These are phyloP conservation scores for Macrotis lagotis DNA, from an alignment of 2,113 vertebrate species.

Conservation along the genomic window DNA sequence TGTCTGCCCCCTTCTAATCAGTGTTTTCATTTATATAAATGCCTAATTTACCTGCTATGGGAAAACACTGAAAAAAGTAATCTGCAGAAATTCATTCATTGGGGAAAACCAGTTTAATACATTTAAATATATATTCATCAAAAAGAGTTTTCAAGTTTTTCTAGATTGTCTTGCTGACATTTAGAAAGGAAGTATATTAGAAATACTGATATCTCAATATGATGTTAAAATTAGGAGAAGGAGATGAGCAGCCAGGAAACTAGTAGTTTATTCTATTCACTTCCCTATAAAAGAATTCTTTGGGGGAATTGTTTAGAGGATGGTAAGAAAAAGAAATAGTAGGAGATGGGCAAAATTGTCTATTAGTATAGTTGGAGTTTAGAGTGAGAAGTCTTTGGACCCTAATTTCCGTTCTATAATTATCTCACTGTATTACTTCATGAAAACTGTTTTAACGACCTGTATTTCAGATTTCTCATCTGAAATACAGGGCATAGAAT, in stretches of 20 bases:
- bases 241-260: neutral
- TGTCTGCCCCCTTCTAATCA: conserved; percentile 74
- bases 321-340: neutral
- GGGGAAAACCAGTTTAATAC: conserved; percentile 10
- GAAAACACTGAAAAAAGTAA: conserved; percentile 59
- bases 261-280: neutral
- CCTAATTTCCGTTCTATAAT: neutral
- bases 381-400: neutral
- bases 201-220: conserved; percentile 7
- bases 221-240: neutral
- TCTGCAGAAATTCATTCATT: neutral
- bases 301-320: neutral
- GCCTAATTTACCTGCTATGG: conserved; percentile 73
- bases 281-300: neutral
- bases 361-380: neutral
- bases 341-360: neutral
- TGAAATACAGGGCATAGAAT: conserved; percentile 8
- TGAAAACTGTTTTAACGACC: neutral
- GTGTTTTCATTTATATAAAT: conserved; percentile 65
- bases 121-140: neutral
- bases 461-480: neutral
- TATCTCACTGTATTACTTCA: neutral
- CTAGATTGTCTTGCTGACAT: neutral
- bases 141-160: conserved; percentile 8
- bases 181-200: conserved; percentile 2